Evolutionary conservation across 2,888 invertebrate species (phyloP).

Genomic region (Cheilosia urbana): DNA sequence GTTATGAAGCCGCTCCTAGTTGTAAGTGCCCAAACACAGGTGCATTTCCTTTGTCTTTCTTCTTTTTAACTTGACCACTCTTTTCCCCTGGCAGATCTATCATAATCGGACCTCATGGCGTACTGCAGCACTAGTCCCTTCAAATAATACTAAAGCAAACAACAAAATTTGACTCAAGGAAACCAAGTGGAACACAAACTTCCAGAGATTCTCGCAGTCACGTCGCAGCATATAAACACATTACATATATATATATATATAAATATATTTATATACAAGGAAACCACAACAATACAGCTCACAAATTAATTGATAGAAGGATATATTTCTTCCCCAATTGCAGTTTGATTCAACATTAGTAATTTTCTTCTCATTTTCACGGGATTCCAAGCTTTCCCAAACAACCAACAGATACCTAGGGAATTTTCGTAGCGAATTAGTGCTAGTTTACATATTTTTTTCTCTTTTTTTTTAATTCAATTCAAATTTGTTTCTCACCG

Average conservation of each 20-base stretch:
- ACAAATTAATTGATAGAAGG: constrained; percentile 65
- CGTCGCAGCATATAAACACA: constrained; percentile 69
- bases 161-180: constrained; percentile 72
- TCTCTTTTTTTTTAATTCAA: constrained; percentile 43
- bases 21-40: constrained; percentile 80
- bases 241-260: constrained; percentile 60
- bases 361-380: constrained; percentile 25
- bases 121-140: constrained; percentile 78
- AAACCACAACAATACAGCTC: constrained; percentile 69
- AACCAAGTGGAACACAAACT: constrained; percentile 51
- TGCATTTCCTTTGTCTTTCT: constrained; percentile 2
- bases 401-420: constrained; percentile 7
- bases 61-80: constrained; percentile 17
- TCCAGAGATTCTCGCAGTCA: constrained; percentile 71
- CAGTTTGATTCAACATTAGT: constrained; percentile 41
- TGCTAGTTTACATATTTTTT: constrained; percentile 56
- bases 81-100: constrained; percentile 80
- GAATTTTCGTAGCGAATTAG: constrained; percentile 66
- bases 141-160: constrained; percentile 63
- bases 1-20: constrained; percentile 85
- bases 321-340: constrained; percentile 51
- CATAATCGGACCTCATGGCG: constrained; percentile 81
- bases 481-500: constrained; percentile 61
- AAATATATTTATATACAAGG: constrained; percentile 75
- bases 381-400: constrained; percentile 12